Conservation (phyloP, 2,113 vertebrate species). For the Centropus unirufus region DNA sequence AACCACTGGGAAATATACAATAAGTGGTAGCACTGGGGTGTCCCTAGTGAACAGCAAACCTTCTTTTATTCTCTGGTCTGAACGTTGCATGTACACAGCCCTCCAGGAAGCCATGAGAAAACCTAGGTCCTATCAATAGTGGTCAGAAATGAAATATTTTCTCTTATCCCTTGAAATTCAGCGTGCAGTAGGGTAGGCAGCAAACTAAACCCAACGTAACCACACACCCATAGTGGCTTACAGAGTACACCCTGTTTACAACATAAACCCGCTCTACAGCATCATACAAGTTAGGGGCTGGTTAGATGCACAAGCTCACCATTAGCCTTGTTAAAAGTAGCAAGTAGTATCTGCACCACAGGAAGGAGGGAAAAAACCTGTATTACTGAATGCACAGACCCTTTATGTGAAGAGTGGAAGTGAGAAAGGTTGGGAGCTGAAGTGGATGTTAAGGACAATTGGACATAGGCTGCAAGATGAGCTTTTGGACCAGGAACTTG, state of each 20-base stretch:
- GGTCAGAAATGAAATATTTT: neutral
- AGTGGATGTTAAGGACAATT: neutral
- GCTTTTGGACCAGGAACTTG: neutral
- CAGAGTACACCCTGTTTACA: neutral
- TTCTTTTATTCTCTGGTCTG: neutral
- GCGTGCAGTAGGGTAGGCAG: neutral
- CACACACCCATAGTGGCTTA: neutral
- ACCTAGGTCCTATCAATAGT: neutral
- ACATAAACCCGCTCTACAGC: neutral
- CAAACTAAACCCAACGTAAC: neutral
- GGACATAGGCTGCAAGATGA: neutral
- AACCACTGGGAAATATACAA: neutral
- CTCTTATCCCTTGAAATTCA: neutral
- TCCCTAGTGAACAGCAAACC: neutral
- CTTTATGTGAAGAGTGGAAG: neutral
- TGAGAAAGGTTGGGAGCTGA: neutral
- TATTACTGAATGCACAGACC: neutral
- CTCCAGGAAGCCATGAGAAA: neutral
- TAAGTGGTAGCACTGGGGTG: neutral
- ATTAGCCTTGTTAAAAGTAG: conserved; percentile 18
- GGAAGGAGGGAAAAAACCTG: neutral
- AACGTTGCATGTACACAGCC: neutral
- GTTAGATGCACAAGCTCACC: neutral
- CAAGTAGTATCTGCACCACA: neutral
- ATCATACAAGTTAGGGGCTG: neutral